Conservation (phyloP, 1,140 invertebrate genomes). For the Ips nitidus region DNA sequence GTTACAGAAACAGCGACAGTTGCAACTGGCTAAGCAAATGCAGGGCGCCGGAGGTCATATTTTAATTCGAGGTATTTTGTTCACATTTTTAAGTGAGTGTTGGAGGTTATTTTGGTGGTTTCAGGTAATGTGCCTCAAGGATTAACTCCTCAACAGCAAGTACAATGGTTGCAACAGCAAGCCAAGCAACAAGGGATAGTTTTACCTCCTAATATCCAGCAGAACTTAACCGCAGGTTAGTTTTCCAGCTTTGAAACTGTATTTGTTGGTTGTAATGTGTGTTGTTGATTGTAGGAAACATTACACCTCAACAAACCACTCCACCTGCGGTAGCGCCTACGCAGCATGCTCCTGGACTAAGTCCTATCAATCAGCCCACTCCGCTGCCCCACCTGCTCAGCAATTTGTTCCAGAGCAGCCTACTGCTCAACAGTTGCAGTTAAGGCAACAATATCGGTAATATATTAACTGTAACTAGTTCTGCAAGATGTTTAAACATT, state of each 20-base stretch:
- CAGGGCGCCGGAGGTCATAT: constrained; percentile 54
- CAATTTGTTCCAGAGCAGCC: constrained; percentile 41
- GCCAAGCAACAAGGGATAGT: constrained; percentile 60
- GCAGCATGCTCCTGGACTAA: constrained; percentile 53
- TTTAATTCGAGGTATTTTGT: constrained; percentile 52
- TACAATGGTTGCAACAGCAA: constrained; percentile 67
- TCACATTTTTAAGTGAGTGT: constrained; percentile 13
- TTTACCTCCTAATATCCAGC: constrained; percentile 46
- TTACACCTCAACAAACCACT: constrained; percentile 34
- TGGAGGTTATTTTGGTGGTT: not conserved
- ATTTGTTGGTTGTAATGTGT: not conserved
- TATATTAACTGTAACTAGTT: not conserved
- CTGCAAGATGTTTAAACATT: too few relatives aligned
- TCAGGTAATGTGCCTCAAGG: constrained; percentile 57
- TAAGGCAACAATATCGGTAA: constrained; percentile 56
- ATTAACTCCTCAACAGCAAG: constrained; percentile 65
- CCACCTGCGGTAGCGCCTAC: constrained; percentile 35
- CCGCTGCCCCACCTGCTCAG: constrained; percentile 28
- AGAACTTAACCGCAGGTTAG: constrained; percentile 42
- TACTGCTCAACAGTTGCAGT: constrained; percentile 55
- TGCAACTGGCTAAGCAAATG: constrained; percentile 53
- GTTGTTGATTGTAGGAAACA: constrained; percentile 12
- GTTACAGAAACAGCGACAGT: constrained; percentile 63
- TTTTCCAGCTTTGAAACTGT: constrained; percentile 10
- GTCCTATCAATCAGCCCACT: constrained; percentile 51